Percentiles rank a stretch among this genome's conserved stretches.
Conservation (phyloP, 2,113 vertebrate genomes). For the Notechis scutatus region DNA sequence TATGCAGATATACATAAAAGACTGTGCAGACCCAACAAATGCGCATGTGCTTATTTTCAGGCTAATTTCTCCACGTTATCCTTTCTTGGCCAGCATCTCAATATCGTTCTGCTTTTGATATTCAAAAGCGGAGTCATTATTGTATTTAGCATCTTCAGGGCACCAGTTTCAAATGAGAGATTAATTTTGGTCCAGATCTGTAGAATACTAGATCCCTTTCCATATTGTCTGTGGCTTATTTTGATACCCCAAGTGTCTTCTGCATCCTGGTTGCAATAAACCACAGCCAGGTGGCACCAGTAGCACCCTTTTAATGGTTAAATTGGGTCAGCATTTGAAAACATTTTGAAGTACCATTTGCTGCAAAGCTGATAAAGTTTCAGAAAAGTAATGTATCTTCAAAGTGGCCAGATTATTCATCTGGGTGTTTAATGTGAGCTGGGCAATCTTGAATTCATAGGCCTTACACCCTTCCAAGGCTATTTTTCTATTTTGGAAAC, state of each 20-base stretch:
- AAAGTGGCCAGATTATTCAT: background rate
- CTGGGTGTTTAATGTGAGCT: background rate
- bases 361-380: background rate
- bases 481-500: background rate
- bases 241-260: accelerated
- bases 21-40: background rate
- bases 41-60: background rate
- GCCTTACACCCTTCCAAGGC: background rate
- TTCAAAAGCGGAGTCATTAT: accelerated
- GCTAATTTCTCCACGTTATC: background rate
- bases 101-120: background rate
- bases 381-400: background rate
- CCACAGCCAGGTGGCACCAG: accelerated
- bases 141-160: background rate
- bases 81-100: accelerated
- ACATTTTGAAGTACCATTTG: background rate
- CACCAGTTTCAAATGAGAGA: accelerated
- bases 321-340: background rate
- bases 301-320: background rate
- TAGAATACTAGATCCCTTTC: background rate
- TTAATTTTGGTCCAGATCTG: accelerated
- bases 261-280: background rate
- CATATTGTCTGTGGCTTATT: accelerated
- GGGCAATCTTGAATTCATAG: background rate
- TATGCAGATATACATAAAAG: background rate